Percentiles rank a stretch among this genome's conserved stretches.
These are phyloP conservation scores for Scaptomyza flava DNA, from an alignment of 2,888 invertebrate species.

Conservation along the genomic window DNA sequence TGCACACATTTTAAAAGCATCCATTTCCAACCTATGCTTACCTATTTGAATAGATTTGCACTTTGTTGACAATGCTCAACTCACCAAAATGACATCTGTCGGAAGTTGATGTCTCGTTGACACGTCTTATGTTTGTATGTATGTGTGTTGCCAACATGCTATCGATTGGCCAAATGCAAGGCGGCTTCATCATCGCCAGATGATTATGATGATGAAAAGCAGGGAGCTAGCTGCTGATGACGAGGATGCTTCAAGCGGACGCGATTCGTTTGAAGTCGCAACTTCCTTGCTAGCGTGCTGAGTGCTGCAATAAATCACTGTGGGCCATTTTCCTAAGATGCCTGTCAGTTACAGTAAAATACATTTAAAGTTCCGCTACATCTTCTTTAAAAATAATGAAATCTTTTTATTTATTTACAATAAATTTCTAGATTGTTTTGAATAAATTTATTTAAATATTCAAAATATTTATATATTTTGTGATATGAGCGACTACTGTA, in stretches of 20 bases:
- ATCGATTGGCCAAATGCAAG: slow-evolving; percentile 21
- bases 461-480: not conserved
- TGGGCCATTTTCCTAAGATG: slow-evolving; percentile 66
- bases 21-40: not conserved
- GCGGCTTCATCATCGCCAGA: slow-evolving; percentile 22
- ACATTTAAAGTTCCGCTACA: too few relatives aligned
- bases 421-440: not conserved
- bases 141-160: slow-evolving; percentile 12
- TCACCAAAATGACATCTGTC: not conserved
- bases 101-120: not conserved
- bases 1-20: not conserved
- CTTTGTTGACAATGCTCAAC: not conserved
- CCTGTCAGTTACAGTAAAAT: slow-evolving; percentile 6
- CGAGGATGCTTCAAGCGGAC: slow-evolving; percentile 34
- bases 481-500: slow-evolving; percentile 1
- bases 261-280: slow-evolving; percentile 36
- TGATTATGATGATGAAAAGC: slow-evolving; percentile 23
- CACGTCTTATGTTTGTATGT: not conserved
- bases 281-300: slow-evolving; percentile 42
- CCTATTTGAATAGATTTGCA: not conserved
- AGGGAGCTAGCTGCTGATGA: slow-evolving; percentile 30
- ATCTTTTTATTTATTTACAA: not conserved
- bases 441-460: not conserved
- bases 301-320: slow-evolving; percentile 73
- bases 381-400: not conserved